Evolutionary conservation across 1,140 invertebrate genomes (phyloP).

Genomic region (Drosophila leontia): DNA sequence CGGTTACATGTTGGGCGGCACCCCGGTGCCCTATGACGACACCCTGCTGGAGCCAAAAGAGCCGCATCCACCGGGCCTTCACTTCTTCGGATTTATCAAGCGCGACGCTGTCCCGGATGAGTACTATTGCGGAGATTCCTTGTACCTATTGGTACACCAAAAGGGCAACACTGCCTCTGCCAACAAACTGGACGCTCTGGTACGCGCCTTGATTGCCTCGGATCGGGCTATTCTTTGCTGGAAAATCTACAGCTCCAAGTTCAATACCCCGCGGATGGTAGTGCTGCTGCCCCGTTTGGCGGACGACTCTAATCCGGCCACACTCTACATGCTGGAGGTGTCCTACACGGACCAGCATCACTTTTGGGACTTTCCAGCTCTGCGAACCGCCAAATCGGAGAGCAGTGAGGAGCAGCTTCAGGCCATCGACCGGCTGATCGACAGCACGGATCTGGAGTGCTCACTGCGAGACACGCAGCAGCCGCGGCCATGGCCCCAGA

Average conservation of each 20-base stretch:
- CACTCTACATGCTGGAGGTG: constrained; percentile 74
- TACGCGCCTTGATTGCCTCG: constrained; percentile 51
- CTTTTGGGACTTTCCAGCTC: constrained; percentile 75
- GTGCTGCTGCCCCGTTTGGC: constrained; percentile 68
- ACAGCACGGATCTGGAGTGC: constrained; percentile 70
- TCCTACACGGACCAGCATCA: constrained; percentile 73
- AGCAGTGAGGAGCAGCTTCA: constrained; percentile 61
- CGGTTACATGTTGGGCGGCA: constrained; percentile 80
- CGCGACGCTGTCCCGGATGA: constrained; percentile 62
- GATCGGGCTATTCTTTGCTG: constrained; percentile 72
- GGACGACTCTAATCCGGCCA: constrained; percentile 56
- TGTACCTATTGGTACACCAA: constrained; percentile 73
- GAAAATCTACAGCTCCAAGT: constrained; percentile 71
- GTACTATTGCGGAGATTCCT: constrained; percentile 71
- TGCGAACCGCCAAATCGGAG: constrained; percentile 66
- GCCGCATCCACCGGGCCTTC: constrained; percentile 60
- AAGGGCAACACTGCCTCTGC: constrained; percentile 57
- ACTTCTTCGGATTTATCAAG: constrained; percentile 74
- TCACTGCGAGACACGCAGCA: constrained; percentile 48
- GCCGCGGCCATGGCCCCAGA: constrained; percentile 50
- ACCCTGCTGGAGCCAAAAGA: constrained; percentile 53
- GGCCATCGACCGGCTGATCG: constrained; percentile 74
- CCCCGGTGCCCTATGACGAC: constrained; percentile 76
- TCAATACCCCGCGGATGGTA: constrained; percentile 71
- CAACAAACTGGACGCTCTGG: constrained; percentile 74